Evolutionary conservation across 2,888 invertebrate species (phyloP).

Genomic region (Cataglyphis livida): DNA sequence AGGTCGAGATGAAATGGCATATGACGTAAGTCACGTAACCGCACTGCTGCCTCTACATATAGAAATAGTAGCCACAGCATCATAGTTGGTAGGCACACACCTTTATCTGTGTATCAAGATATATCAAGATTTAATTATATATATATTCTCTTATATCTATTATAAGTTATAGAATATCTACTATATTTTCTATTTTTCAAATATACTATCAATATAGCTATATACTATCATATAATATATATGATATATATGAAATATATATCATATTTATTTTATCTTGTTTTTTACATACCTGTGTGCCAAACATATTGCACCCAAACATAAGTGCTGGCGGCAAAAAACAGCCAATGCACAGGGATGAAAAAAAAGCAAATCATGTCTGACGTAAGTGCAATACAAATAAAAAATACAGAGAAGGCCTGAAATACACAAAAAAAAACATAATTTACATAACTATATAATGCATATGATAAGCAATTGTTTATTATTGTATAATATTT

Average conservation of each 20-base stretch:
- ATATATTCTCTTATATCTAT: neutral
- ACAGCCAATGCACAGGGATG: constrained; percentile 99
- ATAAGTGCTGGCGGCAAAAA: constrained; percentile 99
- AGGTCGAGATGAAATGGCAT: constrained; percentile 95
- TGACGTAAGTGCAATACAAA: constrained; percentile 98
- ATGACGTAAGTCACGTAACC: constrained; percentile 93
- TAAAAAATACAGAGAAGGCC: constrained; percentile 99
- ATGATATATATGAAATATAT: neutral
- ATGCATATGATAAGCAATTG: neutral
- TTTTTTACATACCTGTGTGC: constrained; percentile 93
- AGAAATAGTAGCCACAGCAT: constrained; percentile 97
- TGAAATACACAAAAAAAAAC: constrained; percentile 85
- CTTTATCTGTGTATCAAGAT: constrained; percentile 93
- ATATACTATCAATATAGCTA: neutral
- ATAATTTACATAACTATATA: constrained; percentile 5
- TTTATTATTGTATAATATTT: neutral
- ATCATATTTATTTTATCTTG: neutral
- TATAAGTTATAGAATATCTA: neutral
- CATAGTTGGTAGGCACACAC: constrained; percentile 97
- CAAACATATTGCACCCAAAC: constrained; percentile 99
- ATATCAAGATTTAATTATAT: constrained; percentile 19
- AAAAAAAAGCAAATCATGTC: constrained; percentile 99
- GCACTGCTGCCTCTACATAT: constrained; percentile 96
- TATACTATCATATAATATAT: too few species aligned
- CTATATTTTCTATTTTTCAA: neutral